Evolutionary conservation across 2,797 vertebrate genomes (phyloP).

Genomic region (Todus mexicanus): DNA sequence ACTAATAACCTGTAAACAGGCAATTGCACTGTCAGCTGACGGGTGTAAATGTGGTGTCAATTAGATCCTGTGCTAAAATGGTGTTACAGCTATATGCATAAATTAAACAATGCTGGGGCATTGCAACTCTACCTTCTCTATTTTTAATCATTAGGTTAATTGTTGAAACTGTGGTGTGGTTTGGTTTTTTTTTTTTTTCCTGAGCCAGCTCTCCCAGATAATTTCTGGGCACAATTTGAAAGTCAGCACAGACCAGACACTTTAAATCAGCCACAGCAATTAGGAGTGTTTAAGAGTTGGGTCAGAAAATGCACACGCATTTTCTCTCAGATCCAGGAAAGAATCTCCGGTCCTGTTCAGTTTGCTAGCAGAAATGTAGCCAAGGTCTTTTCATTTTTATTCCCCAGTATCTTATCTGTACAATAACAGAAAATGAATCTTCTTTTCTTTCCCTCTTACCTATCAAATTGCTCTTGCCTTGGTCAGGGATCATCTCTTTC

Average conservation of each 20-base stretch:
- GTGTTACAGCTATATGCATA: neutral
- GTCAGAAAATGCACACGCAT: neutral
- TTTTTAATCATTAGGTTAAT: neutral
- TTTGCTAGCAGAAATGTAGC: neutral
- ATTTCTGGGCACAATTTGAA: neutral
- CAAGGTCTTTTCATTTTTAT: neutral
- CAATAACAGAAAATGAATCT: neutral
- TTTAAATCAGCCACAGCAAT: neutral
- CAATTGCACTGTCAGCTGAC: neutral
- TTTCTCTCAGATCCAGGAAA: neutral
- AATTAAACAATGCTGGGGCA: neutral
- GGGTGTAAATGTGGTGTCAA: neutral
- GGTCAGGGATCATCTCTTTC: neutral
- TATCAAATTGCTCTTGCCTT: neutral
- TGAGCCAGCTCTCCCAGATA: neutral
- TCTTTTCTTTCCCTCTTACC: neutral
- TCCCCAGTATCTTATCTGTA: neutral
- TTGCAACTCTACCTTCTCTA: neutral
- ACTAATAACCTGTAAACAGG: neutral
- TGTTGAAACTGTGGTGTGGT: neutral
- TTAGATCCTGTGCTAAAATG: neutral
- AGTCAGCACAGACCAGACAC: neutral
- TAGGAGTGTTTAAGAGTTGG: neutral
- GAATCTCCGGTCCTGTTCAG: neutral
- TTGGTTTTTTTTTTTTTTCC: too few species aligned